A percentile compares a stretch with the other conserved stretches of the same genome.
phyloP scores from a whole-genome alignment of 1,140 invertebrate genomes.

The Aphidius ervi region DNA sequence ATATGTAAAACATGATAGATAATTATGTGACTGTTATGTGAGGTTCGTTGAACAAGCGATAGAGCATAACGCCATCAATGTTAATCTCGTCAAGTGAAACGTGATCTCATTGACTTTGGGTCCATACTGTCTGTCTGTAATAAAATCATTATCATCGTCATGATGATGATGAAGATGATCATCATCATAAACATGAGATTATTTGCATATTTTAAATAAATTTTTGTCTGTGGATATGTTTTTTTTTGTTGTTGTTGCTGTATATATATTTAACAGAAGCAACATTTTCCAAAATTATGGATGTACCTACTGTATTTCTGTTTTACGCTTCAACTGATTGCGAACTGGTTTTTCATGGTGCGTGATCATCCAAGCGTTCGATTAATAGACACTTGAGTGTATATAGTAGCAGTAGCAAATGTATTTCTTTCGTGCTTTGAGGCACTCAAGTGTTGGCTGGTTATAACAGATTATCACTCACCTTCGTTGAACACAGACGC shows the following conservation, averaged over 20 bases:
- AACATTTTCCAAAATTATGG: constrained; percentile 14
- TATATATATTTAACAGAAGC: no score
- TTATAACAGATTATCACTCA: constrained; percentile 29
- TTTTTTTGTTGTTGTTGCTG: neutral
- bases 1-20: constrained; percentile 20
- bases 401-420: constrained; percentile 19
- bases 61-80: constrained; percentile 43
- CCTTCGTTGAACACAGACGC: constrained; percentile 24
- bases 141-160: constrained; percentile 1
- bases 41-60: constrained; percentile 33
- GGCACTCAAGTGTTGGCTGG: constrained; percentile 20
- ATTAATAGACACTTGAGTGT: constrained; percentile 30
- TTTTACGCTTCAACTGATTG: constrained; percentile 46
- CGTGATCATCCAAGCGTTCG: constrained; percentile 47
- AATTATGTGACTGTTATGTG: constrained; percentile 21
- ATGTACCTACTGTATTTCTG: constrained; percentile 29
- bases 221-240: neutral
- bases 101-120: neutral
- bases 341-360: constrained; percentile 39
- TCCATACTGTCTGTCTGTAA: neutral
- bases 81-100: constrained; percentile 27
- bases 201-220: no score
- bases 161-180: neutral
- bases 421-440: constrained; percentile 32
- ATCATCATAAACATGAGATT: neutral